Conservation (phyloP, 1,140 invertebrate species). For the Ridgeia piscesae region DNA sequence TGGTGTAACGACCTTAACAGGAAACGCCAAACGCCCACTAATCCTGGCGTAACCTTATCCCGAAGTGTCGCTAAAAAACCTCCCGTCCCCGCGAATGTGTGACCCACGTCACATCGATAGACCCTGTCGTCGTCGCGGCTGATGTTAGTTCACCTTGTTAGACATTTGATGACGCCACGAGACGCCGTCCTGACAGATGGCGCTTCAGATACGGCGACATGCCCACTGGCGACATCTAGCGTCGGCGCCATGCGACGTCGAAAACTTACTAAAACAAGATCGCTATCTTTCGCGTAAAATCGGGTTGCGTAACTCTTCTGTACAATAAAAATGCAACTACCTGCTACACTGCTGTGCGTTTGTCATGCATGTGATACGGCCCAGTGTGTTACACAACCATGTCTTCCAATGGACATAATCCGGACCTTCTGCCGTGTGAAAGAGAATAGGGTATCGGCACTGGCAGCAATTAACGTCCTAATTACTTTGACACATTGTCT, state of each 20-base stretch:
- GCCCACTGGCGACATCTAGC: slow-evolving; percentile 2
- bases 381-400: background rate
- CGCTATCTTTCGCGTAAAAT: background rate
- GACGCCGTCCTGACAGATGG: background rate
- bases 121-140: background rate
- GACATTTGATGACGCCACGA: background rate
- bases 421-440: background rate
- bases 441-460: background rate
- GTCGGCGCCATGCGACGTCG: background rate
- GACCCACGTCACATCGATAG: no score
- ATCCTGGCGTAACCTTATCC: background rate
- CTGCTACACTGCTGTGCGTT: background rate
- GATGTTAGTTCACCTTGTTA: background rate
- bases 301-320: background rate
- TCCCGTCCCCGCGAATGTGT: background rate
- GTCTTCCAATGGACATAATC: background rate
- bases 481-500: background rate
- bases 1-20: background rate
- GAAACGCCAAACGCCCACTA: background rate
- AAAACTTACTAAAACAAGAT: background rate
- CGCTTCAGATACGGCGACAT: background rate
- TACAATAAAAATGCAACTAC: background rate
- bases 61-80: background rate
- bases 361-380: background rate
- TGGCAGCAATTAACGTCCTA: background rate